phyloP scores from a whole-genome alignment of 2,888 invertebrate genomes.

The Pinctada fucata region DNA sequence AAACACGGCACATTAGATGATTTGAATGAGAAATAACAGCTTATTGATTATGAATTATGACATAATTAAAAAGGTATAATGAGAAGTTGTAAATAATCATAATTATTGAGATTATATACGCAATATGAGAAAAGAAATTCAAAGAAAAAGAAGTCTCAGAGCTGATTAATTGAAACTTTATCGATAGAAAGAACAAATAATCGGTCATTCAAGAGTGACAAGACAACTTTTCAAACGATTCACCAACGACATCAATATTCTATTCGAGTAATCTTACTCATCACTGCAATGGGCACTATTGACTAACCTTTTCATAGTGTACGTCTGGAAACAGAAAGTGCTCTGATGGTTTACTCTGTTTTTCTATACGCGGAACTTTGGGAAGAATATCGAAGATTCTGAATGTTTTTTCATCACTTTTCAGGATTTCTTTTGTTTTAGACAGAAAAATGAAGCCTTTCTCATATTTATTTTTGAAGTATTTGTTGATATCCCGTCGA shows the following conservation, averaged over 20 bases:
- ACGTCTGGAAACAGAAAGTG: slow-evolving; percentile 48
- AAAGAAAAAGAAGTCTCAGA: no score
- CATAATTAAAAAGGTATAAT: no score
- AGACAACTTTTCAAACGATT: no score
- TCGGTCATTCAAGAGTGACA: no score
- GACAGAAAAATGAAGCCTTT: slow-evolving; percentile 52
- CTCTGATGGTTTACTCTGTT: slow-evolving; percentile 26
- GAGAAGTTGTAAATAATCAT: no score
- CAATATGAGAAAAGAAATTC: no score
- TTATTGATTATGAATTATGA: neutral
- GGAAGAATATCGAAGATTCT: slow-evolving; percentile 54
- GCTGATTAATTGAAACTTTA: no score
- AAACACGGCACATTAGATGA: neutral
- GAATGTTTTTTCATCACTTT: slow-evolving; percentile 40
- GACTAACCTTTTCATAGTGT: slow-evolving; percentile 50
- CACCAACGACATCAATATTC: no score
- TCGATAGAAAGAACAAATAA: no score
- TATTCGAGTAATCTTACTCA: no score
- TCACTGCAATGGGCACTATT: neutral
- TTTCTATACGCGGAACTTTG: slow-evolving; percentile 31
- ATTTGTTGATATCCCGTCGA: slow-evolving; percentile 36
- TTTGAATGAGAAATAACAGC: neutral
- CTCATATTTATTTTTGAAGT: slow-evolving; percentile 43
- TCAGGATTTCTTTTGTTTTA: slow-evolving; percentile 45
- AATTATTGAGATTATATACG: no score